Percentiles rank a stretch among this genome's conserved stretches.
These are phyloP conservation scores for Tetragnatha montana DNA, from an alignment of 2,888 invertebrate genomes.

Conservation along the genomic window DNA sequence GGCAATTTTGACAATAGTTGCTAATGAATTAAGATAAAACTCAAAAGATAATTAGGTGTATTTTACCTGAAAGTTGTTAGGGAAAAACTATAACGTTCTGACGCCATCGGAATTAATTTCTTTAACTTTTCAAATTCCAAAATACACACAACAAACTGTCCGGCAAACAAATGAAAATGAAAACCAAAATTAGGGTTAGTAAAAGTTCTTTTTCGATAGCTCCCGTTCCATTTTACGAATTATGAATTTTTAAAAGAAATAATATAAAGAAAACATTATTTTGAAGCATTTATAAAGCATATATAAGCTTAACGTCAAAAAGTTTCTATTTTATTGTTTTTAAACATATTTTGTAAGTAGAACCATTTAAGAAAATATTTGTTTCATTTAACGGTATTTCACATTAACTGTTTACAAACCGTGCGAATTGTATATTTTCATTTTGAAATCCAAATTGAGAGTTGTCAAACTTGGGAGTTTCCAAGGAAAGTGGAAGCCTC, in stretches of 20 bases:
- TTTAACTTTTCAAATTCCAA: neutral
- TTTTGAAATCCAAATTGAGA: neutral
- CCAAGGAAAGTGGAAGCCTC: no score
- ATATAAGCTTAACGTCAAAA: no score
- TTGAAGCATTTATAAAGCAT: no score
- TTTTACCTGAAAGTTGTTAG: constrained; percentile 88
- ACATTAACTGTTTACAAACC: neutral
- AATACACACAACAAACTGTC: neutral
- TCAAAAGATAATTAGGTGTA: constrained; percentile 40
- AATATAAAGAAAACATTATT: no score
- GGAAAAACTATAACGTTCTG: constrained; percentile 97
- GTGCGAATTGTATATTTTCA: neutral
- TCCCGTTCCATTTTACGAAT: no score
- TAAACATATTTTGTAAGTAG: no score
- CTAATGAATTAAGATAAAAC: neutral
- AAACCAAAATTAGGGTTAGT: neutral
- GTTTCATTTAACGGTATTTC: neutral
- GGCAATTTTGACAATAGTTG: neutral
- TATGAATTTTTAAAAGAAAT: no score
- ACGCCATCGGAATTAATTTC: constrained; percentile 82
- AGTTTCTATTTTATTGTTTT: no score
- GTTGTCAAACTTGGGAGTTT: no score
- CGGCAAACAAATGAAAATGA: neutral
- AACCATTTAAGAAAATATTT: no score
- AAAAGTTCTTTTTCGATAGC: no score